Evolutionary conservation across 92 coral and sea anemone genomes (phyloP).

Genomic region (Zoanthus sociatus): DNA sequence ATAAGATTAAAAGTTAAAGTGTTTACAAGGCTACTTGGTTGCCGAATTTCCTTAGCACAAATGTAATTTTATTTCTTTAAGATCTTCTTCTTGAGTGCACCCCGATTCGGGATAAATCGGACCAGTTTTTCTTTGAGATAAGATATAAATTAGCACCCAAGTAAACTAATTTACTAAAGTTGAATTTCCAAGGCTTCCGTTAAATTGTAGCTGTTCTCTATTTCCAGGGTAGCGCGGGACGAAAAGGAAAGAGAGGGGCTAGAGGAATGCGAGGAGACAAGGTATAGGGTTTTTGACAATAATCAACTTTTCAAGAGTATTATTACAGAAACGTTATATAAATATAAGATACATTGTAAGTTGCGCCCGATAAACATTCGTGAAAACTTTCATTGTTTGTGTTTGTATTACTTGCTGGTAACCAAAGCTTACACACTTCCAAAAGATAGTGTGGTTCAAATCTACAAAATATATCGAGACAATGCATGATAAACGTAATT

Average conservation of each 20-base stretch:
- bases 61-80: background rate
- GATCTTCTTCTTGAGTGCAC: too few species aligned
- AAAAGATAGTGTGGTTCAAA: too few species aligned
- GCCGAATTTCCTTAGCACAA: too few species aligned
- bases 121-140: background rate
- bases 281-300: background rate
- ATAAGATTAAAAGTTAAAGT: too few species aligned
- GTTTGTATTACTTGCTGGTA: background rate
- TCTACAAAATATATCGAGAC: too few species aligned
- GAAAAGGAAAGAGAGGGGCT: background rate
- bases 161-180: background rate
- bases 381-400: background rate
- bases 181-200: background rate
- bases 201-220: background rate
- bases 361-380: background rate
- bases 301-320: too few species aligned
- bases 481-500: too few species aligned
- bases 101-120: too few species aligned
- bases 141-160: background rate
- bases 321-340: too few species aligned
- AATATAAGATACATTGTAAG: background rate
- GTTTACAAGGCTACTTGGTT: too few species aligned
- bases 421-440: background rate
- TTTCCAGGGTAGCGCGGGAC: slow-evolving; percentile 13
- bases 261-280: slow-evolving; percentile 31